Percentiles rank a stretch among this genome's conserved stretches.
phyloP scores from a whole-genome alignment of 1,140 invertebrate genomes.

The Neodiprion virginianus region DNA sequence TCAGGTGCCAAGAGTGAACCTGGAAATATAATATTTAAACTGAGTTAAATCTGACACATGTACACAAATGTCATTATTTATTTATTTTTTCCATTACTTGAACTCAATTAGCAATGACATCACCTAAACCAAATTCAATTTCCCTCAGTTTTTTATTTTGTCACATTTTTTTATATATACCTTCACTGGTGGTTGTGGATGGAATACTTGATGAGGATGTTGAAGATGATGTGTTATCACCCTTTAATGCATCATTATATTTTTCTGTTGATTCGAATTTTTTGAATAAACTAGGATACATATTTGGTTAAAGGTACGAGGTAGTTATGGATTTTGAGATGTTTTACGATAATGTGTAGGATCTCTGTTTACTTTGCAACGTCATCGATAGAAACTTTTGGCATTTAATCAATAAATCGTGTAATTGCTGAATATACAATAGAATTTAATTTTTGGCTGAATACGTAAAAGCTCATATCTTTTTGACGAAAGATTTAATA shows the following conservation, averaged over 20 bases:
- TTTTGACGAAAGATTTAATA: background rate
- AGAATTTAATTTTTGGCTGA: background rate
- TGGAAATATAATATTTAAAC: background rate
- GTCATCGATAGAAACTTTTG: background rate
- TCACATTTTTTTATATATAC: background rate
- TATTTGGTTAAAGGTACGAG: slow-evolving; percentile 10
- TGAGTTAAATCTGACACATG: too few relatives aligned
- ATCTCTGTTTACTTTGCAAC: background rate
- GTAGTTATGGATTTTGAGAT: background rate
- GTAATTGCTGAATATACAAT: background rate
- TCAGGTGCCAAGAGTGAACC: background rate
- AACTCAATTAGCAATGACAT: too few relatives aligned
- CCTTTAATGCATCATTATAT: slow-evolving; percentile 1
- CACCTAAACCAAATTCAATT: background rate
- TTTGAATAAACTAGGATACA: slow-evolving; percentile 36
- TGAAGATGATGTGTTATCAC: background rate
- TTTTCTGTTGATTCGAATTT: slow-evolving; percentile 13
- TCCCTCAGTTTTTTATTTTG: background rate
- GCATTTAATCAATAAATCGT: background rate
- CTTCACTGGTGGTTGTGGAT: background rate
- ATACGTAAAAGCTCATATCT: background rate
- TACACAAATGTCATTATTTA: too few relatives aligned
- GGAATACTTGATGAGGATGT: background rate
- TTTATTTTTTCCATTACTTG: too few relatives aligned
- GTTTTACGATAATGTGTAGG: too few relatives aligned